These are phyloP conservation scores for Aleadryas rufinucha DNA, from an alignment of 2,113 vertebrate genomes.

Conservation along the genomic window DNA sequence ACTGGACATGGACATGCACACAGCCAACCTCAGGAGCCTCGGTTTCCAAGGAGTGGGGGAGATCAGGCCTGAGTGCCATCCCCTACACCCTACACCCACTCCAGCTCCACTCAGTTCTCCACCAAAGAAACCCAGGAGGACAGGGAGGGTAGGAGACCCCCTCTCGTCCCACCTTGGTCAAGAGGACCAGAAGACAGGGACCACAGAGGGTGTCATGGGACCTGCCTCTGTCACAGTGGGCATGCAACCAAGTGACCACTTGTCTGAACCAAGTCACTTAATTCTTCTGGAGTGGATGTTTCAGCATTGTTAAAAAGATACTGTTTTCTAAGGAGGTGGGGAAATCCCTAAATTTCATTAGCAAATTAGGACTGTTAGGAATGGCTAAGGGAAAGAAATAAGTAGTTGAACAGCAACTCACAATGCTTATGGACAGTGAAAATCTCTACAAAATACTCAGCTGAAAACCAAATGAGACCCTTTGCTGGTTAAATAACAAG, in stretches of 20 bases:
- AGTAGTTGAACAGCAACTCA: background rate
- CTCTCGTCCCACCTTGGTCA: background rate
- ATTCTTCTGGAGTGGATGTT: background rate
- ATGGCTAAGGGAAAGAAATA: background rate
- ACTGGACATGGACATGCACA: rapidly evolving
- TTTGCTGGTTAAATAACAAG: slow-evolving; percentile 52
- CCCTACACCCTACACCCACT: background rate
- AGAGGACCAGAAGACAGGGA: background rate
- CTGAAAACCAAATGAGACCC: slow-evolving; percentile 43
- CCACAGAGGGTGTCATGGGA: rapidly evolving
- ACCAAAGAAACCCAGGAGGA: background rate
- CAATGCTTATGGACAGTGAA: background rate
- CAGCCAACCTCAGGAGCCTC: background rate
- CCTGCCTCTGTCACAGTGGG: rapidly evolving
- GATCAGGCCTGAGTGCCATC: background rate
- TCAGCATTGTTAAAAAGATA: background rate
- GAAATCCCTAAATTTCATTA: background rate
- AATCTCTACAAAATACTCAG: slow-evolving; percentile 30
- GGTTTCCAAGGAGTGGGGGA: background rate
- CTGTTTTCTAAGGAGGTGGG: background rate
- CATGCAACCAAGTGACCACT: background rate
- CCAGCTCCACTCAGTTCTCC: background rate
- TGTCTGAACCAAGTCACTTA: background rate
- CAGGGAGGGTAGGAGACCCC: background rate
- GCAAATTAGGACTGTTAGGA: background rate